phyloP scores from a whole-genome alignment of 2,888 invertebrate species.

The Callinectes sapidus region DNA sequence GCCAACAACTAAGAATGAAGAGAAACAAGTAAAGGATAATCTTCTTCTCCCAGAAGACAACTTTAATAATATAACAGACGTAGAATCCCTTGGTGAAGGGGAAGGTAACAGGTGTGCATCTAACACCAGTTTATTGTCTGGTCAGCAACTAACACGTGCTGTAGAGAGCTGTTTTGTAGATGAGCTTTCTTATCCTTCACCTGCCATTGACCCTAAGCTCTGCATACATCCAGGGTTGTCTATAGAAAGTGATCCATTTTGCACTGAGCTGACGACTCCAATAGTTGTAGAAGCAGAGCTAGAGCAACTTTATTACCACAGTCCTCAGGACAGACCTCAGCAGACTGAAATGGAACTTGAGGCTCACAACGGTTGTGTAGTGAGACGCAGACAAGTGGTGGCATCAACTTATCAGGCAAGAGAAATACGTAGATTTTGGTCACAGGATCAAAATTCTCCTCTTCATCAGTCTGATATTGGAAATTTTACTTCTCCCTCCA shows the following conservation, averaged over 20 bases:
- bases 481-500: conserved; percentile 42
- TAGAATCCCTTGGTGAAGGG: conserved; percentile 72
- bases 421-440: conserved; percentile 64
- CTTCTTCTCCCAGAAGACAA: conserved; percentile 69
- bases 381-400: conserved; percentile 60
- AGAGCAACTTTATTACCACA: conserved; percentile 63
- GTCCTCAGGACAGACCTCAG: conserved; percentile 56
- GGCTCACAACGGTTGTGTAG: conserved; percentile 59
- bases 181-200: conserved; percentile 61
- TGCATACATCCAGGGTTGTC: conserved; percentile 65
- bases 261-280: conserved; percentile 60
- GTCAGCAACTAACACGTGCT: conserved; percentile 65
- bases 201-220: conserved; percentile 62
- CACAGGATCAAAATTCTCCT: conserved; percentile 53
- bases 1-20: conserved; percentile 59
- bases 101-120: conserved; percentile 73
- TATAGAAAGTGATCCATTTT: conserved; percentile 64
- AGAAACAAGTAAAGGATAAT: conserved; percentile 70
- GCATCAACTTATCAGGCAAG: conserved; percentile 61
- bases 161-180: conserved; percentile 62
- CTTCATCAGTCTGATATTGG: conserved; percentile 60
- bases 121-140: conserved; percentile 62
- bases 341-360: conserved; percentile 57
- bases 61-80: conserved; percentile 67
- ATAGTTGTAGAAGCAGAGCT: conserved; percentile 66